These are phyloP conservation scores for Yponomeuta plumbellus DNA, from an alignment of 2,888 invertebrate genomes.

Conservation along the genomic window DNA sequence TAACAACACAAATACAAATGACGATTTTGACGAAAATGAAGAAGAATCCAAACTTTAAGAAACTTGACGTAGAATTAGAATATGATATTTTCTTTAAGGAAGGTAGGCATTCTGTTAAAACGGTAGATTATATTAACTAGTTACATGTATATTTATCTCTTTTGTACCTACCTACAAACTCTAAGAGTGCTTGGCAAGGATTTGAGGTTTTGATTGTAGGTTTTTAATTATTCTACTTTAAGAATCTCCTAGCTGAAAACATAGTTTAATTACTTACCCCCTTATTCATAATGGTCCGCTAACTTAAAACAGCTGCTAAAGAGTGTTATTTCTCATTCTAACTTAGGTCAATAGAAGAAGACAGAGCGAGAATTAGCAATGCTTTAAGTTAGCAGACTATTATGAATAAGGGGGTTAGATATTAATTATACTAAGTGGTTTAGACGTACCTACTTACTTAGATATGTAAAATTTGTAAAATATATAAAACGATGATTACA, in stretches of 20 bases:
- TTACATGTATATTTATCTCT: background rate
- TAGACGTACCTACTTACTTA: too few species aligned
- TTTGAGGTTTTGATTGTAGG: background rate
- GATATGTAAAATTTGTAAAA: too few species aligned
- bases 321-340: too few species aligned
- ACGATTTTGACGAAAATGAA: constrained; percentile 3
- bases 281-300: too few species aligned
- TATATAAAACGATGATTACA: too few species aligned
- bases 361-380: too few species aligned
- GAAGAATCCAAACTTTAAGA: constrained; percentile 7
- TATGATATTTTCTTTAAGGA: background rate
- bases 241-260: background rate
- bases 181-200: background rate
- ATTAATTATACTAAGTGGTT: background rate
- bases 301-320: too few species aligned
- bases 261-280: too few species aligned
- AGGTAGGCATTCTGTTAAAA: too few species aligned
- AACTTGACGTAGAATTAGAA: background rate
- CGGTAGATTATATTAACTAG: background rate
- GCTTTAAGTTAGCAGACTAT: too few species aligned
- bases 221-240: constrained; percentile 2
- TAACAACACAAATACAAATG: background rate
- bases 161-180: background rate
- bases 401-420: too few species aligned
- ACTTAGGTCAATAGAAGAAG: too few species aligned